Conservation (phyloP, 2,113 vertebrate genomes). For the Phalacrocorax brasilianus region DNA sequence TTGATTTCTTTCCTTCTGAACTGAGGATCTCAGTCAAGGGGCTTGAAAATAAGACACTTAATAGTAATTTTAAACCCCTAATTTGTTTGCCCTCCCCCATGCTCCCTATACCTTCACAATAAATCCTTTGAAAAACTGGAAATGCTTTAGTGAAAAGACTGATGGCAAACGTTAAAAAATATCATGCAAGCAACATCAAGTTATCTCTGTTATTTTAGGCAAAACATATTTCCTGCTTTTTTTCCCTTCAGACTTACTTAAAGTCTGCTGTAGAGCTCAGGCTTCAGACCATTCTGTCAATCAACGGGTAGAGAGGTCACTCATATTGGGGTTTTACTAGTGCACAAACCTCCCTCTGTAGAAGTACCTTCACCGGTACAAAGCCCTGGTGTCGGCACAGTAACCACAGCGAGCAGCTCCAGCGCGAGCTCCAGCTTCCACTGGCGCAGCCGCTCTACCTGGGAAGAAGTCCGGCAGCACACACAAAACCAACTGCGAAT, state of each 20-base stretch:
- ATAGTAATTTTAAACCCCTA: conserved; percentile 63
- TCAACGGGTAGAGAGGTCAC: neutral
- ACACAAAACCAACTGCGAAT: neutral
- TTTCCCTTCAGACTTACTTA: neutral
- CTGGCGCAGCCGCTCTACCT: accelerated
- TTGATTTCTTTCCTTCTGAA: conserved; percentile 50
- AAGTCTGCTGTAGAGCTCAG: neutral
- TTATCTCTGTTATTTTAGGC: conserved; percentile 69
- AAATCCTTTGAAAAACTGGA: conserved; percentile 62
- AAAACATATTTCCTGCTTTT: conserved; percentile 35
- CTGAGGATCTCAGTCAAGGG: conserved; percentile 52
- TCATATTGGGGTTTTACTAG: neutral
- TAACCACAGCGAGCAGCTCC: neutral
- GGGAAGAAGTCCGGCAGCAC: neutral
- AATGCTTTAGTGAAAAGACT: conserved; percentile 43
- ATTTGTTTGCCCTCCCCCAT: conserved; percentile 44
- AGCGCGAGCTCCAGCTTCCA: accelerated
- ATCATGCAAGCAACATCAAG: conserved; percentile 7
- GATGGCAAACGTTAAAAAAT: conserved; percentile 37
- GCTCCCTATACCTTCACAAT: conserved; percentile 44
- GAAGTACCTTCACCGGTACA: neutral
- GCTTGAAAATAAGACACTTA: conserved; percentile 58
- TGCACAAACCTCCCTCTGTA: neutral
- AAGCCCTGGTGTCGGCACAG: neutral
- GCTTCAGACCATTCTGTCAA: neutral